A percentile compares a stretch with the other conserved stretches of the same genome.
These are phyloP conservation scores for Orchesella cincta DNA, from an alignment of 1,140 invertebrate species.

Conservation along the genomic window DNA sequence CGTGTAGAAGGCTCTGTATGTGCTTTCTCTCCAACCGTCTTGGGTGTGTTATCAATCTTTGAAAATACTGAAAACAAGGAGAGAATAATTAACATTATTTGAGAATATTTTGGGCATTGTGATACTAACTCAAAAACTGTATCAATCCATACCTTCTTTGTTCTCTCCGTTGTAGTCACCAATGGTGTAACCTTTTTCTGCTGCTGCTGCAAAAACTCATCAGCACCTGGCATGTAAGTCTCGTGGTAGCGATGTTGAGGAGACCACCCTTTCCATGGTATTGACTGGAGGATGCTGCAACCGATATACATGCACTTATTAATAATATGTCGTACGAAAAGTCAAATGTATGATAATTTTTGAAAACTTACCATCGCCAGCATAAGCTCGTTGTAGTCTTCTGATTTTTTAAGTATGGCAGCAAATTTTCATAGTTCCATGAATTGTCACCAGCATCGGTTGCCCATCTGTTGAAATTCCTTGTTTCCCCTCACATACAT, in stretches of 20 bases:
- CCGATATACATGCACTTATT: too few relatives aligned
- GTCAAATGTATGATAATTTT: too few relatives aligned
- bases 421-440: background rate
- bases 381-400: background rate
- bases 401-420: background rate
- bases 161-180: conserved; percentile 63
- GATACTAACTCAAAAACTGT: too few relatives aligned
- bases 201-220: conserved; percentile 53
- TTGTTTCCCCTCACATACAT: conserved; percentile 62
- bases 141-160: too few relatives aligned
- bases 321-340: background rate
- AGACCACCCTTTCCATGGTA: background rate
- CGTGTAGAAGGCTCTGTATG: conserved; percentile 20
- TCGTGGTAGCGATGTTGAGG: background rate
- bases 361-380: background rate
- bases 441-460: conserved; percentile 28
- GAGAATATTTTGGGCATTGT: too few relatives aligned
- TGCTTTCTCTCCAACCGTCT: conserved; percentile 25
- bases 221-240: conserved; percentile 51
- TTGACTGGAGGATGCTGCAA: too few relatives aligned
- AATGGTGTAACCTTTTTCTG: conserved; percentile 59
- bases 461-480: conserved; percentile 66
- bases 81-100: conserved; percentile 45
- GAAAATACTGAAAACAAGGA: too few relatives aligned
- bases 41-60: background rate